phyloP scores from a whole-genome alignment of 1,140 invertebrate species.

The Nymphalis io region DNA sequence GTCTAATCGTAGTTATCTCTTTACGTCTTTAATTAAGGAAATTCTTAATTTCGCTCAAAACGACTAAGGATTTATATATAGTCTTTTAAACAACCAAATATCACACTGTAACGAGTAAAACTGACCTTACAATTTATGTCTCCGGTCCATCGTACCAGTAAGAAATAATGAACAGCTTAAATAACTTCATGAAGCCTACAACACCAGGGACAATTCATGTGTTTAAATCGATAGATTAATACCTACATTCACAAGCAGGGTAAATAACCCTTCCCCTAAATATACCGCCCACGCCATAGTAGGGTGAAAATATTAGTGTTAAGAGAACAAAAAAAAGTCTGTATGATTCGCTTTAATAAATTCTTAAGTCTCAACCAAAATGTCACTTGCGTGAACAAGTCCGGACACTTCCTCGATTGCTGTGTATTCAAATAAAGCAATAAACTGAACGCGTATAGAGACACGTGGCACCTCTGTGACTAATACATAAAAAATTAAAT shows the following conservation, averaged over 20 bases:
- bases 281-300: neutral
- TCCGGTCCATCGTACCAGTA: too few relatives aligned
- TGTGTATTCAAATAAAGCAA: neutral
- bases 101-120: too few relatives aligned
- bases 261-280: neutral
- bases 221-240: too few relatives aligned
- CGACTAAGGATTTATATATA: too few relatives aligned
- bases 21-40: neutral
- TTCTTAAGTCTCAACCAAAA: neutral
- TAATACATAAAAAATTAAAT: slow-evolving; percentile 3
- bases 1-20: slow-evolving; percentile 5
- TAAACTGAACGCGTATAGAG: neutral
- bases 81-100: too few relatives aligned
- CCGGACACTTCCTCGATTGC: neutral
- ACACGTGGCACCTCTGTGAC: neutral
- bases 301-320: neutral
- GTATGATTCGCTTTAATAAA: neutral
- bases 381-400: neutral
- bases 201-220: too few relatives aligned
- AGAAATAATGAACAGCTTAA: too few relatives aligned
- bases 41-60: too few relatives aligned
- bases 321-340: neutral
- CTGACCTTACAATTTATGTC: too few relatives aligned
- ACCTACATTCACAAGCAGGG: neutral
- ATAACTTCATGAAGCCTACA: too few relatives aligned